These are phyloP conservation scores for Budorcas taxicolor DNA, from an alignment of 2,113 vertebrate genomes.

Conservation along the genomic window DNA sequence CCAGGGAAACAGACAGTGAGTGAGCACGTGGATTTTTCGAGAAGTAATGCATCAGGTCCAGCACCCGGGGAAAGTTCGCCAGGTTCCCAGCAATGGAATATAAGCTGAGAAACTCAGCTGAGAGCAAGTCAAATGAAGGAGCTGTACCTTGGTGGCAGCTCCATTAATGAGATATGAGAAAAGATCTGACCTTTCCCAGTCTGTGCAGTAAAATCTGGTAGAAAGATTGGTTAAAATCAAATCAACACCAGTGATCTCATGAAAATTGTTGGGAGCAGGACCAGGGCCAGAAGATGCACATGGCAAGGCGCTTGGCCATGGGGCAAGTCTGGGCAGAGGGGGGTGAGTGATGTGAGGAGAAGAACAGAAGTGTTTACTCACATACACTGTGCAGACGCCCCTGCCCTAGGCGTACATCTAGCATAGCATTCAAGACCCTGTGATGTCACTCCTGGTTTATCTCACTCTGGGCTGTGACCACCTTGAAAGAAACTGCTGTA, in stretches of 20 bases:
- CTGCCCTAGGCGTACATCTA: background rate
- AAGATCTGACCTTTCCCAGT: background rate
- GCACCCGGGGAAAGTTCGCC: rapidly evolving
- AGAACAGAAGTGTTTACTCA: background rate
- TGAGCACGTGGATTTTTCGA: background rate
- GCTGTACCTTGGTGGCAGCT: rapidly evolving
- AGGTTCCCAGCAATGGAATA: background rate
- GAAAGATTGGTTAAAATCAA: background rate
- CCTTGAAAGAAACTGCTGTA: background rate
- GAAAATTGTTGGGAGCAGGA: background rate
- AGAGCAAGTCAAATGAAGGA: background rate
- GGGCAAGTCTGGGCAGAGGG: background rate
- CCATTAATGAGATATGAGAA: background rate
- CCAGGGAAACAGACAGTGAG: background rate
- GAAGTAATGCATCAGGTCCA: background rate
- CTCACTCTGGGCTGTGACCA: background rate
- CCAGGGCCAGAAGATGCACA: background rate
- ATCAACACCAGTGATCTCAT: background rate
- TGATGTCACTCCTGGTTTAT: background rate
- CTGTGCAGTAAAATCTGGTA: background rate
- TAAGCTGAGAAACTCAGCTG: background rate
- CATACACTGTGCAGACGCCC: background rate
- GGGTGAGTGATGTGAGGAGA: background rate
- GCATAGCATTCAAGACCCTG: background rate
- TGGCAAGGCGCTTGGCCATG: background rate